Conservation (phyloP, 2,113 vertebrate species). For the Syngnathus scovelli region DNA sequence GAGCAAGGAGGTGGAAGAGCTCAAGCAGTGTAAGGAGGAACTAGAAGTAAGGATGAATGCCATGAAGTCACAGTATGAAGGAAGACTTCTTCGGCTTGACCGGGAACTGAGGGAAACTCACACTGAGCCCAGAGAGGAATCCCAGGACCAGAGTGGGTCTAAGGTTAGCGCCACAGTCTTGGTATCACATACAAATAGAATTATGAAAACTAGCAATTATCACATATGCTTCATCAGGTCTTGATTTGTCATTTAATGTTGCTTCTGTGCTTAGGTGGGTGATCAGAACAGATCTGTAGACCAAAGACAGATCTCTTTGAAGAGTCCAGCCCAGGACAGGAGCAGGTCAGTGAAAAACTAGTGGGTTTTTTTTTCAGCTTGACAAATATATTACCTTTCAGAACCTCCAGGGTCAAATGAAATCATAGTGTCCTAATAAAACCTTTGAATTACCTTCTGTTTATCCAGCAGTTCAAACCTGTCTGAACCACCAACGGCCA, state of each 20-base stretch:
- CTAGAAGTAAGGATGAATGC: constrained; percentile 86
- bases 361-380: neutral
- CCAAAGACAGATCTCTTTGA: constrained; percentile 82
- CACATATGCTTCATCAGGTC: neutral
- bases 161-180: constrained; percentile 69
- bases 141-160: constrained; percentile 75
- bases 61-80: constrained; percentile 87
- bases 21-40: constrained; percentile 88
- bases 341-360: constrained; percentile 78
- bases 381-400: neutral
- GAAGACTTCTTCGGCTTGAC: constrained; percentile 84
- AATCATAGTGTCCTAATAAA: neutral
- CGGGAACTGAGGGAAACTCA: constrained; percentile 80
- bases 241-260: neutral
- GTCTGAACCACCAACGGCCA: constrained; percentile 93
- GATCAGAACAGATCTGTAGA: constrained; percentile 78
- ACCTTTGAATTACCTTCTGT: neutral
- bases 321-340: constrained; percentile 85
- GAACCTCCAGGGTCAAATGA: neutral
- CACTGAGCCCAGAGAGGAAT: constrained; percentile 81
- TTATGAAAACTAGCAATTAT: neutral
- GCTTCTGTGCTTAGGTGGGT: constrained; percentile 48
- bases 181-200: too few species aligned
- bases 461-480: constrained; percentile 74
- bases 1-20: constrained; percentile 83